Conservation (phyloP, 2,888 invertebrate genomes). For the Limnephilus lunatus region DNA sequence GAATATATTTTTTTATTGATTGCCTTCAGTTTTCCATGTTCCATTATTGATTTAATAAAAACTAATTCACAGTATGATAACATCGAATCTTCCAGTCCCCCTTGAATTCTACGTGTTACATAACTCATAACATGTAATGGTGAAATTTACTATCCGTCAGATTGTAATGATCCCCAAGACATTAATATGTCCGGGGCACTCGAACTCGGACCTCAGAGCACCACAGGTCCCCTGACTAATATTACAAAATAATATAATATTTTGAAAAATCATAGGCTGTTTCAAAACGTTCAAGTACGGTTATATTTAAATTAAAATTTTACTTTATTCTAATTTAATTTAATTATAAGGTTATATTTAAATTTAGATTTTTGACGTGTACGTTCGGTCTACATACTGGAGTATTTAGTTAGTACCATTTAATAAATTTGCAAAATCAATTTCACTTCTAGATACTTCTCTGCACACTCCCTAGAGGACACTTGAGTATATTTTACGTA, state of each 20-base stretch:
- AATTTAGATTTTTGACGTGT: not conserved
- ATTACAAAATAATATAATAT: not conserved
- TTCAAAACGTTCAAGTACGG: not conserved
- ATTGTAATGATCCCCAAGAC: constrained; percentile 76
- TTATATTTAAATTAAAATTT: not conserved
- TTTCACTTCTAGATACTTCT: too few species aligned
- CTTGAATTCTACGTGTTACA: constrained; percentile 67
- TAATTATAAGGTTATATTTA: too few species aligned
- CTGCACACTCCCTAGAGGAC: too few species aligned
- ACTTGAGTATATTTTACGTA: too few species aligned
- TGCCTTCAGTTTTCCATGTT: not conserved
- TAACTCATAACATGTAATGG: constrained; percentile 79
- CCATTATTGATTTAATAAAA: not conserved
- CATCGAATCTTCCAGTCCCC: constrained; percentile 65
- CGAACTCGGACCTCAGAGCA: constrained; percentile 17
- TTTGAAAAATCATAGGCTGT: constrained; percentile 42
- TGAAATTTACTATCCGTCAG: constrained; percentile 79
- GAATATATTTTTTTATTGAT: too few species aligned
- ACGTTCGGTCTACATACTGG: too few species aligned
- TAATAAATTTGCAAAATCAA: too few species aligned
- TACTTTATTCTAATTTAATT: too few species aligned
- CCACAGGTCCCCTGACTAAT: not conserved
- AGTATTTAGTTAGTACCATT: too few species aligned
- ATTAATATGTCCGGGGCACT: constrained; percentile 48
- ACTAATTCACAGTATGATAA: not conserved